These are phyloP conservation scores for Sericinus montela DNA, from an alignment of 2,888 invertebrate genomes.

Conservation along the genomic window DNA sequence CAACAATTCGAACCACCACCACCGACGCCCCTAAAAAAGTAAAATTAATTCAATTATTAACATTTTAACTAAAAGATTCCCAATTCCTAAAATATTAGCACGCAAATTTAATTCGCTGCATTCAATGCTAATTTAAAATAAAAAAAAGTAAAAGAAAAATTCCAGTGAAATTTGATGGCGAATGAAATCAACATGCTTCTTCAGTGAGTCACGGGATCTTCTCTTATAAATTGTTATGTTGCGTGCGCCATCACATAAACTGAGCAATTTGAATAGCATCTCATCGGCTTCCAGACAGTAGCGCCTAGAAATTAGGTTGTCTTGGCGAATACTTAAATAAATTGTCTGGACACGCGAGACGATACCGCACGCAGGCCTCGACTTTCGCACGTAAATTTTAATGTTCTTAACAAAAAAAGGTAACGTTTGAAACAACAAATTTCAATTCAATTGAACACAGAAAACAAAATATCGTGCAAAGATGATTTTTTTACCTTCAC, in stretches of 20 bases:
- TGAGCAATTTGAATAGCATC: slow-evolving; percentile 41
- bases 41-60: no score
- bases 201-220: slow-evolving; percentile 8
- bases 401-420: neutral
- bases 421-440: neutral
- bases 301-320: slow-evolving; percentile 54
- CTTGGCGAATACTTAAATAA: slow-evolving; percentile 43
- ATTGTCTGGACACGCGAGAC: slow-evolving; percentile 48
- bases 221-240: slow-evolving; percentile 23
- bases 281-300: slow-evolving; percentile 63
- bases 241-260: slow-evolving; percentile 52
- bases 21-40: no score
- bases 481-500: no score
- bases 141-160: neutral
- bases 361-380: slow-evolving; percentile 30
- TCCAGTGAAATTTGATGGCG: neutral
- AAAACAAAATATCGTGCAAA: neutral
- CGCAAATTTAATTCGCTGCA: no score
- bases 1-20: no score
- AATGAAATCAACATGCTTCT: slow-evolving; percentile 3
- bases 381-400: slow-evolving; percentile 33
- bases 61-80: no score
- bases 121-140: neutral
- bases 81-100: no score
- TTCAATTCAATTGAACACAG: neutral